Evolutionary conservation across 2,888 invertebrate genomes (phyloP).

Genomic region (Spilosoma lubricipeda): DNA sequence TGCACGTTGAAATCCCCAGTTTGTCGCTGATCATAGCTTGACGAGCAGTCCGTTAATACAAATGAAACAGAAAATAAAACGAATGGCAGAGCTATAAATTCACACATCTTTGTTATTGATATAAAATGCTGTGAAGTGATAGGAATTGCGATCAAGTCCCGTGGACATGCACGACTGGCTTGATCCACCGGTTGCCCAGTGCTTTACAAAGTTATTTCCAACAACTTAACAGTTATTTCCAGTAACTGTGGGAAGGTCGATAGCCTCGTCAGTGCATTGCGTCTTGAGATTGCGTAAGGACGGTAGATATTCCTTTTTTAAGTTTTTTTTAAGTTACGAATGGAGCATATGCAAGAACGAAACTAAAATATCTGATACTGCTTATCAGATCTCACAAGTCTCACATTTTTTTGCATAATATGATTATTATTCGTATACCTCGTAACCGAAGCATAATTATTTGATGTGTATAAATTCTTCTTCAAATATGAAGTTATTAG

Average conservation of each 20-base stretch:
- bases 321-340: neutral
- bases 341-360: neutral
- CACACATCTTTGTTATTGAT: slow-evolving; percentile 52
- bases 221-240: slow-evolving; percentile 84
- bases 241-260: slow-evolving; percentile 84
- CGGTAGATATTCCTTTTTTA: slow-evolving; percentile 60
- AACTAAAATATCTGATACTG: neutral
- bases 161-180: slow-evolving; percentile 69
- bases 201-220: slow-evolving; percentile 81
- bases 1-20: slow-evolving; percentile 92
- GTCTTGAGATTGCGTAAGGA: slow-evolving; percentile 77
- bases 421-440: neutral
- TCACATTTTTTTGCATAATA: neutral
- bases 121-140: slow-evolving; percentile 20
- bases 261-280: slow-evolving; percentile 78
- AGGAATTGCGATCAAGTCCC: slow-evolving; percentile 66
- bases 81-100: slow-evolving; percentile 42
- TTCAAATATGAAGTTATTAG: neutral
- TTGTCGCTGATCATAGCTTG: slow-evolving; percentile 89
- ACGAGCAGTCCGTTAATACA: slow-evolving; percentile 54
- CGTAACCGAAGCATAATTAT: neutral
- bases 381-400: neutral
- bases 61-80: slow-evolving; percentile 50
- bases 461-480: neutral
- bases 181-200: slow-evolving; percentile 66